phyloP scores from a whole-genome alignment of 2,888 invertebrate genomes.

The Nomada fucata region DNA sequence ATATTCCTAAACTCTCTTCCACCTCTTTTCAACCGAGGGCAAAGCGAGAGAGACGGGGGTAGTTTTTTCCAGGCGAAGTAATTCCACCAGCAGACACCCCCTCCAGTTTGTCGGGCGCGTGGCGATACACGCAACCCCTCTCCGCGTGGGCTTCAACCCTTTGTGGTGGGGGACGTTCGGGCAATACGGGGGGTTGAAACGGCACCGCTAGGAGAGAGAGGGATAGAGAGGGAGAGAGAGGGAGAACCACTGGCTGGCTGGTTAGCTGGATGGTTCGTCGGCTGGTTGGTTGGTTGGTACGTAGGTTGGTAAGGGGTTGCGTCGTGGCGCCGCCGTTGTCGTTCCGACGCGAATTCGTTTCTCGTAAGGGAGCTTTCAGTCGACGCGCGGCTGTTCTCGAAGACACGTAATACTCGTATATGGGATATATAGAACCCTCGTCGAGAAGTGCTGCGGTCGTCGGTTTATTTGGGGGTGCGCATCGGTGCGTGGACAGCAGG shows the following conservation, averaged over 20 bases:
- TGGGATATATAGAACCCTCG: conserved; percentile 7
- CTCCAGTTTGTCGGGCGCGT: conserved; percentile 74
- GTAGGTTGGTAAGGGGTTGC: conserved; percentile 69
- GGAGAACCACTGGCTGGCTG: conserved; percentile 50
- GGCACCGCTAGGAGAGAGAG: conserved; percentile 41
- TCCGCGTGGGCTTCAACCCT: conserved; percentile 46
- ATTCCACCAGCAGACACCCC: conserved; percentile 78
- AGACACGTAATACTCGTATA: conserved; percentile 42
- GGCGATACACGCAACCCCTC: conserved; percentile 71
- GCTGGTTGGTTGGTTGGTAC: conserved; percentile 59
- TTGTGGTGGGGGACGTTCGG: conserved; percentile 49
- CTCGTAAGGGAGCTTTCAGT: conserved; percentile 75
- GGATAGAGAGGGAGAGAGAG: not conserved
- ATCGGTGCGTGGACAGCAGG: conserved; percentile 26
- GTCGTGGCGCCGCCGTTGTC: conserved; percentile 72
- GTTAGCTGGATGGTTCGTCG: conserved; percentile 59
- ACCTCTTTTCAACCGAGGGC: conserved; percentile 5
- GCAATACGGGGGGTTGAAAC: conserved; percentile 59
- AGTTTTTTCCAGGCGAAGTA: conserved; percentile 74
- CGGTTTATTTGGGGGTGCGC: conserved; percentile 19
- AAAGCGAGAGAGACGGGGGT: conserved; percentile 14
- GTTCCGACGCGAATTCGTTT: conserved; percentile 72
- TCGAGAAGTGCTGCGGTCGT: conserved; percentile 7
- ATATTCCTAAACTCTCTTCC: conserved; percentile 55
- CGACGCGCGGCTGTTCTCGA: conserved; percentile 75